Conservation (phyloP, 2,113 vertebrate species). For the Spheniscus mendiculus region DNA sequence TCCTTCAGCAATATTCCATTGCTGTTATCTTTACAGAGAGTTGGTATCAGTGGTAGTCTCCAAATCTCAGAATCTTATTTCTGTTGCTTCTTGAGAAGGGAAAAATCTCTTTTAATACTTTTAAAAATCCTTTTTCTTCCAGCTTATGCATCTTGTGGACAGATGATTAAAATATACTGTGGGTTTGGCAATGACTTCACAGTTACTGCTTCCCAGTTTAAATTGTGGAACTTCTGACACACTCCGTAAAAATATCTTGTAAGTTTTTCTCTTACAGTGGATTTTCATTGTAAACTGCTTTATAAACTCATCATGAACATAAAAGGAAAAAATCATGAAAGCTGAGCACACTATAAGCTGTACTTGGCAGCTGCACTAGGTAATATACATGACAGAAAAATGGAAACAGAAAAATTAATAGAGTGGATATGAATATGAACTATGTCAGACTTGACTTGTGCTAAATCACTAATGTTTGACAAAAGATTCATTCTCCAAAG, state of each 20-base stretch:
- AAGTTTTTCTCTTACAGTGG: neutral
- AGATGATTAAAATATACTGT: neutral
- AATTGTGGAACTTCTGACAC: slow-evolving; percentile 12
- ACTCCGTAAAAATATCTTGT: slow-evolving; percentile 4
- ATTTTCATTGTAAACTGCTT: slow-evolving; percentile 8
- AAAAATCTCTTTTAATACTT: neutral
- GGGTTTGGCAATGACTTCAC: neutral
- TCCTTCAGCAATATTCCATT: neutral
- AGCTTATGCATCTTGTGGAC: neutral
- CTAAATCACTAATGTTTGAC: neutral
- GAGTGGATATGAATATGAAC: neutral
- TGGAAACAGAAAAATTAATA: slow-evolving; percentile 23
- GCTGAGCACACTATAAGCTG: neutral
- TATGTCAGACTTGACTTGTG: neutral
- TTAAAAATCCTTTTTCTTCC: neutral
- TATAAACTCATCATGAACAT: neutral
- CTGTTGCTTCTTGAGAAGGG: neutral
- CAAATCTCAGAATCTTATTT: neutral
- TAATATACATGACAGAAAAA: slow-evolving; percentile 13
- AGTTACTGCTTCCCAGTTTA: neutral
- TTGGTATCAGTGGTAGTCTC: neutral
- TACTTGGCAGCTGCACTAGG: neutral
- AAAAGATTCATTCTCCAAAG: neutral
- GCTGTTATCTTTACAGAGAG: neutral
- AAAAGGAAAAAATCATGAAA: slow-evolving; percentile 22